A percentile compares a stretch with the other conserved stretches of the same genome.
Evolutionary conservation across 1,140 invertebrate genomes (phyloP).

Genomic region (Alviniconcha marisindica): DNA sequence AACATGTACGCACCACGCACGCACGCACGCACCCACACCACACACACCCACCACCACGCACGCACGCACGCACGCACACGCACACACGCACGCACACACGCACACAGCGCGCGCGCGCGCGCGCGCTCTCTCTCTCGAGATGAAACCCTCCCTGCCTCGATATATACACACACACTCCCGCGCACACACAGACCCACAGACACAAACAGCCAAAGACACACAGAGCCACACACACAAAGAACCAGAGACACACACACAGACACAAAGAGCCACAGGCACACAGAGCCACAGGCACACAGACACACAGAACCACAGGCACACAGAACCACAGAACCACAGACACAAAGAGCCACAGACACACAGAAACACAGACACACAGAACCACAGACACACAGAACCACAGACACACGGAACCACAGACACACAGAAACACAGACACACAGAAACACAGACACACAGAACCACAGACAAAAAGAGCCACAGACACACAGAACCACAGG

Average conservation of each 20-base stretch:
- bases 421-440: neutral
- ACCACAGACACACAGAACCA: neutral
- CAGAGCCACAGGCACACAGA: neutral
- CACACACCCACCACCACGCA: neutral
- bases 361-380: neutral
- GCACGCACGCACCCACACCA: neutral
- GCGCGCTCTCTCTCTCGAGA: no score
- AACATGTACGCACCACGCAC: no score
- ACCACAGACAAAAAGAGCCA: neutral
- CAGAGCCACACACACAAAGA: no score
- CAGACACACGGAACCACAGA: neutral
- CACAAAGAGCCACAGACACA: neutral
- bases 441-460: neutral
- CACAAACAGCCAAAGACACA: no score
- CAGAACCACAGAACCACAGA: neutral
- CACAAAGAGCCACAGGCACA: neutral
- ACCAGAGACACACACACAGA: neutral
- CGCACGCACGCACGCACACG: neutral
- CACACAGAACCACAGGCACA: neutral
- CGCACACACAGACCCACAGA: no score
- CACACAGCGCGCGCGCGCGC: no score
- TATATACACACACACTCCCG: no score
- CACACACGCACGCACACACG: no score
- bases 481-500: neutral
- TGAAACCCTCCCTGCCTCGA: no score